Evolutionary conservation across 2,888 invertebrate genomes (phyloP).

Genomic region (Lamellibrachia columna): DNA sequence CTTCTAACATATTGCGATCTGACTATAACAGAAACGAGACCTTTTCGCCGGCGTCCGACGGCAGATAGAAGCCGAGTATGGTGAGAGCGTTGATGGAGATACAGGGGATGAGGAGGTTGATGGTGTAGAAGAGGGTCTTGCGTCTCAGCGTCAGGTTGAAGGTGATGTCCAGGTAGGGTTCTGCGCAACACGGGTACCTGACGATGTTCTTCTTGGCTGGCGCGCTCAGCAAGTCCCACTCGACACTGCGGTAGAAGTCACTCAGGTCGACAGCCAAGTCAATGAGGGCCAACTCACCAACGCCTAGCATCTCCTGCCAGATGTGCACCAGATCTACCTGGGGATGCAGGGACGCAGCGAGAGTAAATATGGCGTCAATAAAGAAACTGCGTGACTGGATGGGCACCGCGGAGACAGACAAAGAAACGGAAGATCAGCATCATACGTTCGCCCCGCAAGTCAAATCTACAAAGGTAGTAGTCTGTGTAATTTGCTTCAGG

Average conservation of each 20-base stretch:
- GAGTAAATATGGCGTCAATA: too few relatives aligned
- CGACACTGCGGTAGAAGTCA: slow-evolving; percentile 62
- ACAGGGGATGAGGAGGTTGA: slow-evolving; percentile 95
- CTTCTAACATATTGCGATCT: too few relatives aligned
- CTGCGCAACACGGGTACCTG: slow-evolving; percentile 69
- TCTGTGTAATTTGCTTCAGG: too few relatives aligned
- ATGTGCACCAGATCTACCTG: slow-evolving; percentile 45
- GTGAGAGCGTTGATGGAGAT: slow-evolving; percentile 96
- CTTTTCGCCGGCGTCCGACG: slow-evolving; percentile 97
- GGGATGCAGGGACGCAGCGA: too few relatives aligned
- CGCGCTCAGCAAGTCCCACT: slow-evolving; percentile 72
- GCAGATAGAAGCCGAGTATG: slow-evolving; percentile 94
- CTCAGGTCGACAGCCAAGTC: slow-evolving; percentile 61
- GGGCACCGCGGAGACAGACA: too few relatives aligned
- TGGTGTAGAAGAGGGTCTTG: slow-evolving; percentile 89
- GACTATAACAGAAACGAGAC: slow-evolving; percentile 68
- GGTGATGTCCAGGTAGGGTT: slow-evolving; percentile 66
- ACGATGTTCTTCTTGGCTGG: slow-evolving; percentile 64
- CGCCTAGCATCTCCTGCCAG: slow-evolving; percentile 29
- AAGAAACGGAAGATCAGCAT: too few relatives aligned
- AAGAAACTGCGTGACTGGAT: too few relatives aligned
- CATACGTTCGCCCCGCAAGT: too few relatives aligned
- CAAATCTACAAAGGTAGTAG: too few relatives aligned
- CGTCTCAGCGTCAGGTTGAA: slow-evolving; percentile 65
- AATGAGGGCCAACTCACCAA: slow-evolving; percentile 41